Base-by-base conservation (phyloP, 2,113 vertebrate species). In the Aplodontia rufa region DNA sequence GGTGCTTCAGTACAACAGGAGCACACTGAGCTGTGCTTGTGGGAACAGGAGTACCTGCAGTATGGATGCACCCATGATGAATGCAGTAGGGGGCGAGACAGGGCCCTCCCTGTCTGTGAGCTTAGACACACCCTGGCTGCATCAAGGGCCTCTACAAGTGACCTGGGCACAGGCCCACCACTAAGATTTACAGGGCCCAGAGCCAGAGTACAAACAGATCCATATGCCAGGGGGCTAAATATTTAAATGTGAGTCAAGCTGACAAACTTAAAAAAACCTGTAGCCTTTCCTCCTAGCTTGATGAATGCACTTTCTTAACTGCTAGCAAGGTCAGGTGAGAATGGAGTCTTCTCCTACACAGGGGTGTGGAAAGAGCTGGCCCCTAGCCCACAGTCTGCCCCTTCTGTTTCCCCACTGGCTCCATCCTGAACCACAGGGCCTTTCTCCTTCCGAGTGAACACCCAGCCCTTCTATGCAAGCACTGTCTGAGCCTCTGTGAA, bases 21-120 rank as follows among this genome's bases (percentile, higher is more conserved):
- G 32, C 37, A n/a, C 19, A 19, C 68, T 22, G 3, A 19, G 47
- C 24, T 45, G 17, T 16, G 76, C 60, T 45, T 71, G 10, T 0
- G 26, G 30, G 69, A 55, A 40, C 16, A 13, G 55, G 40, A 30
- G n/a, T 6, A 0, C 2, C 1, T 6, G 37, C 28, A 17, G n/a
- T 14, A 62, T 1, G 0, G 4, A 12, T 2, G 30, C 45, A 58
- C 12, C 5, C 10, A 1, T 2, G 28, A 20, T 14, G 16, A 13
- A 1, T 1, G 3, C 1, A 11, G 35, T 30, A 42, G 32, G 28
- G 72, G 28, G 14, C 6, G 10, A 55, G 86, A 28, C 37, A 22
- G n/a, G n/a, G n/a, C n/a, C n/a, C n/a, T n/a, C n/a, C n/a, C n/a
- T n/a, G n/a, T n/a, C n/a, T n/a, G n/a, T n/a, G n/a, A n/a, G n/a